Percentiles rank a stretch among this genome's conserved stretches.
These are phyloP conservation scores for Thunnus albacares DNA, from an alignment of 2,797 vertebrate species.

Conservation along the genomic window DNA sequence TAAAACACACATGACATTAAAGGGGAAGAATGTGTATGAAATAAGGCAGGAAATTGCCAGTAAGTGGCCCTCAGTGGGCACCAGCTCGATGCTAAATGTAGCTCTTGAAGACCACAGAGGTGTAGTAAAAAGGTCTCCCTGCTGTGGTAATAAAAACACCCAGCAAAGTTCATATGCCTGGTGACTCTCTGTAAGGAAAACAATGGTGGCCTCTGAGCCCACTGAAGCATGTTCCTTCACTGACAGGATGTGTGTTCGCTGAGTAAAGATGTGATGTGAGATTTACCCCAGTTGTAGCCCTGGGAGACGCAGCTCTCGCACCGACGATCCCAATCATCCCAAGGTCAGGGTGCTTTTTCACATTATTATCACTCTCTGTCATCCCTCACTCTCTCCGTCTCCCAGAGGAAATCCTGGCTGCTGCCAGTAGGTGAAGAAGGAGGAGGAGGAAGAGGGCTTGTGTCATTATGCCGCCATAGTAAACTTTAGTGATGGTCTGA, in stretches of 20 bases:
- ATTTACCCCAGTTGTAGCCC: slow-evolving; percentile 43
- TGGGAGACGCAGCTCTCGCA: slow-evolving; percentile 34
- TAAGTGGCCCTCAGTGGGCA: too few species aligned
- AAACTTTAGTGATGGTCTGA: slow-evolving; percentile 56
- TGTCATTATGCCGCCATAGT: slow-evolving; percentile 47
- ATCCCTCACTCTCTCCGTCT: slow-evolving; percentile 25
- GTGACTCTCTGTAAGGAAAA: slow-evolving; percentile 29
- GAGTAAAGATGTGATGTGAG: slow-evolving; percentile 62
- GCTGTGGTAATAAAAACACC: slow-evolving; percentile 11
- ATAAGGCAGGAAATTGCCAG: too few species aligned
- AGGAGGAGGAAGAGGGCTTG: background rate
- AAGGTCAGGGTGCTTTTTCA: slow-evolving; percentile 75
- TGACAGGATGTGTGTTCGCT: slow-evolving; percentile 57
- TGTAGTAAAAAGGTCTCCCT: slow-evolving; percentile 5
- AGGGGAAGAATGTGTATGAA: too few species aligned
- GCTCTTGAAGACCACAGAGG: background rate
- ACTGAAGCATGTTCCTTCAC: slow-evolving; percentile 36
- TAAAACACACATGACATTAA: too few species aligned
- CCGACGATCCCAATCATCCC: slow-evolving; percentile 67
- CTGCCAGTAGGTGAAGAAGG: slow-evolving; percentile 31
- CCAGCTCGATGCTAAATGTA: background rate
- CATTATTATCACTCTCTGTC: slow-evolving; percentile 68
- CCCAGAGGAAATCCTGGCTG: slow-evolving; percentile 45
- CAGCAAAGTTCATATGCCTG: slow-evolving; percentile 16
- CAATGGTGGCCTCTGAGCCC: slow-evolving; percentile 14